These are phyloP conservation scores for Rhineura floridana DNA, from an alignment of 2,113 vertebrate genomes.

Conservation along the genomic window DNA sequence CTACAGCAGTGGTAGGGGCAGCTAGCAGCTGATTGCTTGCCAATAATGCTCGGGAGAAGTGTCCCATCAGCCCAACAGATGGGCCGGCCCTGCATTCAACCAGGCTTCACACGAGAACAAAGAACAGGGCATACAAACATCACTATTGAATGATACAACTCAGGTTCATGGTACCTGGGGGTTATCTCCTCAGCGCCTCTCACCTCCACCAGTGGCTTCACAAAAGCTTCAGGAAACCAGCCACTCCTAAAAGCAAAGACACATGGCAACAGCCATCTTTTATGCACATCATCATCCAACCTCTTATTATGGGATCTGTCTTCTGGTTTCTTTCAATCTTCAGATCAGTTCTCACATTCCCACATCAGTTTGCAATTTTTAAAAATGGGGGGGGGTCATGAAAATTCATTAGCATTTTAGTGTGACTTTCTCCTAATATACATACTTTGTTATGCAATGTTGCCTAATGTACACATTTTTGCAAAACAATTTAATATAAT, in stretches of 20 bases:
- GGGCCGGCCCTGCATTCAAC: neutral
- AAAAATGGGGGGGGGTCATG: no score
- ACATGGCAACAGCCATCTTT: neutral
- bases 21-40: neutral
- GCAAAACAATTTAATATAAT: no score
- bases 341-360: no score
- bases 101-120: neutral
- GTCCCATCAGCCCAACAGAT: neutral
- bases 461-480: no score
- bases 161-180: constrained; percentile 55
- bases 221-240: constrained; percentile 96
- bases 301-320: neutral
- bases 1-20: neutral
- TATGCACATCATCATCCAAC: neutral
- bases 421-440: no score
- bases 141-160: neutral
- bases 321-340: neutral
- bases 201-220: constrained; percentile 76
- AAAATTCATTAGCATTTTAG: no score
- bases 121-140: neutral
- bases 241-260: constrained; percentile 81
- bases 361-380: no score
- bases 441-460: no score
- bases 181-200: constrained; percentile 52
- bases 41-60: neutral